Conservation (phyloP, 2,888 invertebrate genomes). For the Dynastes maya region DNA sequence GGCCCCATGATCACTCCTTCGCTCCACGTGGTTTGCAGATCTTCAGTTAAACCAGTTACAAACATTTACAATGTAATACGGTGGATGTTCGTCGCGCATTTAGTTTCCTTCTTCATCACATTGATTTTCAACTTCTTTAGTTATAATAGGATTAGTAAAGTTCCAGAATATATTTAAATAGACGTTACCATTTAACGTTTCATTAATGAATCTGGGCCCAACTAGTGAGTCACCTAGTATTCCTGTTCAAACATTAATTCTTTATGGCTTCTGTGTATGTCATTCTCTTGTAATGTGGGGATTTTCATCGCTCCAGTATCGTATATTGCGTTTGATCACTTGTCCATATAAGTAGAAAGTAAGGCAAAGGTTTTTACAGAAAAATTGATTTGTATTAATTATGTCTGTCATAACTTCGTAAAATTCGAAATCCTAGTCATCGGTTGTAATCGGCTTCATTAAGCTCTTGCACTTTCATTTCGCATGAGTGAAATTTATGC, state of each 20-base stretch:
- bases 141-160: constrained; percentile 15
- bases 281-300: too few relatives aligned
- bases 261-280: neutral
- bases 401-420: neutral
- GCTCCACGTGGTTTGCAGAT: too few relatives aligned
- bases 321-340: too few relatives aligned
- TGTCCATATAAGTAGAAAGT: too few relatives aligned
- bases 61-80: neutral
- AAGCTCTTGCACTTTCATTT: constrained; percentile 18
- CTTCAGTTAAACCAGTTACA: too few relatives aligned
- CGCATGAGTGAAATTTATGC: constrained; percentile 11
- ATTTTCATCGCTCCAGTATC: too few relatives aligned
- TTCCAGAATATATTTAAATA: constrained; percentile 23
- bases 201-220: neutral
- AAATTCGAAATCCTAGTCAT: neutral
- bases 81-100: neutral
- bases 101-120: constrained; percentile 20
- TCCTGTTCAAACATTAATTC: constrained; percentile 17
- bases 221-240: constrained; percentile 2
- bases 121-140: constrained; percentile 16
- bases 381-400: constrained; percentile 12
- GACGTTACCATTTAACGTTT: constrained; percentile 8
- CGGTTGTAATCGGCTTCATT: neutral
- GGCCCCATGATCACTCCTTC: too few relatives aligned
- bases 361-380: too few relatives aligned